Base-by-base conservation (phyloP, 2,888 invertebrate species). In the Tanytarsus gracilentus region DNA sequence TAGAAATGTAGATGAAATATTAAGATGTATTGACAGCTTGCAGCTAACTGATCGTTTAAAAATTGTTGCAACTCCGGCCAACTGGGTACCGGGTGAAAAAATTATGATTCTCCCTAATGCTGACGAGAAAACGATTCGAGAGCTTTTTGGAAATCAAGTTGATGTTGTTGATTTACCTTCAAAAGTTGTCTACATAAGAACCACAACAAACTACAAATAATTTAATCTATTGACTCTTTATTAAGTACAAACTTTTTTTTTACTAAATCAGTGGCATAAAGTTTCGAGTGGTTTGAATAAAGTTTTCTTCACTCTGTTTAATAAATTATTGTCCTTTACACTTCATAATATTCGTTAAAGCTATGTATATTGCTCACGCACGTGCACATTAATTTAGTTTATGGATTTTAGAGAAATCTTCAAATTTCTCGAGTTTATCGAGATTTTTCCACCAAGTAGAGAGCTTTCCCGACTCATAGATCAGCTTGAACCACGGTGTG, bases 401-500 rank as follows among this genome's bases (percentile, higher is more conserved):
- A 63, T 72, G 68, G 62, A 91, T 89, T 59, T 79, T 83, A 40
- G 80, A 73, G 50, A 84, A 84, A 70, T 94, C 87, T 62, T 82
- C 77, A 62, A 87, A 79, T 61, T 84, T 79, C 63, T 86, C 77
- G 50, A 97, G 71, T 62, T 83, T 76, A 66, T 86, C 78, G 55
- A 97, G 77, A 76, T 93, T 88, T 68, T 88, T 84, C 97, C 97
- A 98, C 95, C 96, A 97, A 6, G 83, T 73, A 64, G 81, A 83
- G 62, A 98, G 78, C 61, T 87, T 82, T 5, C 26, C 30, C 68
- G 86, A 82, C 61, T 89, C 82, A 23, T 86, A 78, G 64, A 98
- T 89, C 63, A 97, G 78, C 66, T 83, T 76, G 72, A 98, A 98
- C 98, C 98, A 98, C 0, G 97, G 98, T 1, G 96, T 95, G 60